phyloP scores from a whole-genome alignment of 2,888 invertebrate species.

The Agrypnus murinus region DNA sequence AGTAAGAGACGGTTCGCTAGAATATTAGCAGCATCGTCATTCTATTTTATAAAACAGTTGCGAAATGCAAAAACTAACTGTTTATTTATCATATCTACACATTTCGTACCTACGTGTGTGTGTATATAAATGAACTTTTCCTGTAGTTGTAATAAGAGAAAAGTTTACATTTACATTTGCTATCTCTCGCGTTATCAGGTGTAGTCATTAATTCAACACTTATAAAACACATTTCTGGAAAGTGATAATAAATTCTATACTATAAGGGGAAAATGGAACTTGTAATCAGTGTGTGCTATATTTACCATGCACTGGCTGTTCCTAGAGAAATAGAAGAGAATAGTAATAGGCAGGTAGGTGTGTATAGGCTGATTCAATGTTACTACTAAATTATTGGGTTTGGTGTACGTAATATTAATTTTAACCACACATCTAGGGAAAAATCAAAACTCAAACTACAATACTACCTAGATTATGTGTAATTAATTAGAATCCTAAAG shows the following conservation, averaged over 20 bases:
- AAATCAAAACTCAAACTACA: not conserved
- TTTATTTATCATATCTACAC: too few relatives aligned
- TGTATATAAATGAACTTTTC: slow-evolving; percentile 8
- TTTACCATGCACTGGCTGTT: too few relatives aligned
- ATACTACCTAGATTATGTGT: not conserved
- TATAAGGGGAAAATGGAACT: slow-evolving; percentile 7
- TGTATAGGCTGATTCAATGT: too few relatives aligned
- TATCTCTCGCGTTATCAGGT: slow-evolving; percentile 23
- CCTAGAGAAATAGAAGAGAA: too few relatives aligned
- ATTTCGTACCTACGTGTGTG: too few relatives aligned
- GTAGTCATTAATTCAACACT: slow-evolving; percentile 26
- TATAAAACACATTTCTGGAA: slow-evolving; percentile 18
- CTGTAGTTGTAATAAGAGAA: not conserved
- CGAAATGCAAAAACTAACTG: too few relatives aligned
- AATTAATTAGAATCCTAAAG: not conserved
- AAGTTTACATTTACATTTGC: slow-evolving; percentile 17
- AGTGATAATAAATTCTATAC: not conserved
- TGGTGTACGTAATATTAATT: too few relatives aligned
- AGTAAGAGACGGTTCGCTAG: too few relatives aligned
- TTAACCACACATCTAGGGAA: not conserved
- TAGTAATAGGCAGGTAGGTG: slow-evolving; percentile 9
- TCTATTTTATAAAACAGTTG: too few relatives aligned
- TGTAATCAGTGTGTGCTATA: slow-evolving; percentile 2
- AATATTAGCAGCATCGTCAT: too few relatives aligned
- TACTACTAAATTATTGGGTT: slow-evolving; percentile 17